phyloP scores from a whole-genome alignment of 2,888 invertebrate genomes.

The Synanthedon tipuliformis region DNA sequence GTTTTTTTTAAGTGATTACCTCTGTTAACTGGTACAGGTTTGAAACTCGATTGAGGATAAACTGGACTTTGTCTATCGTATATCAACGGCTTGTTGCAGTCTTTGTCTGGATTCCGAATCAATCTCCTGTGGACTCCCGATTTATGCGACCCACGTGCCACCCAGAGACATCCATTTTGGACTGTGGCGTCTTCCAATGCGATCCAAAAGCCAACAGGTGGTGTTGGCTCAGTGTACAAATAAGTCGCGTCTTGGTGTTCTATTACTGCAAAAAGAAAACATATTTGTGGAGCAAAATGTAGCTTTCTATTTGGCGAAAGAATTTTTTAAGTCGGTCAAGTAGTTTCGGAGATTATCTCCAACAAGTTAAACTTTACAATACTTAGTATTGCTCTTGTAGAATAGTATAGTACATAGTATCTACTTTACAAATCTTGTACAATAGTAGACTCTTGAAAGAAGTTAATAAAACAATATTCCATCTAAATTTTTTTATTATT shows the following conservation, averaged over 20 bases:
- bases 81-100: conserved; percentile 71
- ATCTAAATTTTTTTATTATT: too few species aligned
- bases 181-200: conserved; percentile 92
- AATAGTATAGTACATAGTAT: too few species aligned
- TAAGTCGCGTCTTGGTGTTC: conserved; percentile 91
- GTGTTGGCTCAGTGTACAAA: conserved; percentile 85
- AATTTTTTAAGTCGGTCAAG: too few species aligned
- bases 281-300: background rate
- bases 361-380: too few species aligned
- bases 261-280: conserved; percentile 65
- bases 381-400: too few species aligned
- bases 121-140: conserved; percentile 81
- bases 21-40: conserved; percentile 84
- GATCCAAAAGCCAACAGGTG: conserved; percentile 93
- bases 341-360: too few species aligned
- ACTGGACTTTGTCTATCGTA: conserved; percentile 77
- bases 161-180: conserved; percentile 96
- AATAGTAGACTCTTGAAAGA: too few species aligned
- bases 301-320: too few species aligned
- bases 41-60: conserved; percentile 81
- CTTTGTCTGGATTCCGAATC: conserved; percentile 76
- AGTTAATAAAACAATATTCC: too few species aligned
- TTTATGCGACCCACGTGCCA: conserved; percentile 92
- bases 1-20: conserved; percentile 60
- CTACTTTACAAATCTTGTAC: too few species aligned